Evolutionary conservation across 2,888 invertebrate genomes (phyloP), one percentile per base, ranked within the genome.

Genomic region (Acleris sparsana): DNA sequence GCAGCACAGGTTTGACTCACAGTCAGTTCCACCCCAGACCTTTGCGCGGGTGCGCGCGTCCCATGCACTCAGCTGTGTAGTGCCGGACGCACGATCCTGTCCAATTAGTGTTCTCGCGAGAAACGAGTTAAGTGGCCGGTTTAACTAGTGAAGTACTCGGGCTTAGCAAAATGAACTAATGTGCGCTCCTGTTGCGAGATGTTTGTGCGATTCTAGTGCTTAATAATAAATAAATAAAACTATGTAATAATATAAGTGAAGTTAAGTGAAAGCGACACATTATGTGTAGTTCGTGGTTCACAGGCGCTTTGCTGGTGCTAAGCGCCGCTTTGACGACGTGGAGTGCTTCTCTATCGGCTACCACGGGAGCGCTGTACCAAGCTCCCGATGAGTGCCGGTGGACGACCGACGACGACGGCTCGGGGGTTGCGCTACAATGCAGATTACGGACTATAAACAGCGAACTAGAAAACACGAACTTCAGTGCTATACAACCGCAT

Each of bases 311-410:
- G 72, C 77, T 92, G 80, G 88, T 90, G 88, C 82, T 92, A 69
- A 85, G 87, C 80, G 86, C 85, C 71, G 81, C 84, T 75, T 77
- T 86, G 76, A 84, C 87, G 70, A 88, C 86, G 75, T 85, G 82
- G 83, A 82, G 88, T 82, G 92, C 92, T 70, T 93, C 92, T 71
- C 82, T 93, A 77, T 92, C 91, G 77, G 92, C 90, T 56, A 89
- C 87, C 68, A 88, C 88, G 49, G 91, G 92, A 69, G 87, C 96
- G 83, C 94, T 96, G 71, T 96, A 96, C 87, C 96, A 96, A 82
- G 96, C 96, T 76, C 96, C 96, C 72, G 96, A 96, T 87, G 96
- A 96, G 87, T 96, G 96, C 92, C 95, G 95, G 78, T 96, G 96
- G 96, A 94, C 95, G 74, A 94, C 95, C 71, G 95, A 95, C 80